Percentiles rank a stretch among this genome's conserved stretches.
phyloP scores from a whole-genome alignment of 2,113 vertebrate genomes.

The Elephantulus edwardii region DNA sequence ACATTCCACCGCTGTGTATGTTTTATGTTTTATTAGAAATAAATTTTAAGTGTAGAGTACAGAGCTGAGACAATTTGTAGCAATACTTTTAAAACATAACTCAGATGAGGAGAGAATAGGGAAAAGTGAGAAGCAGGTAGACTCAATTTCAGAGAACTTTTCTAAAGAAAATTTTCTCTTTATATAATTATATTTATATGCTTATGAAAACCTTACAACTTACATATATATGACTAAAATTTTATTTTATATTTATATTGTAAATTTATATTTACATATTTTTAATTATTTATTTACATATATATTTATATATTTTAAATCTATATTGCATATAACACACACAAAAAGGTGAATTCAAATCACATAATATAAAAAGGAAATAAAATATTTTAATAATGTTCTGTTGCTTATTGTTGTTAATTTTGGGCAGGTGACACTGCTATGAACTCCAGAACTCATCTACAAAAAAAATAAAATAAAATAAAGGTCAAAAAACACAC shows the following conservation, averaged over 20 bases:
- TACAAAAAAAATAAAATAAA: too few species aligned
- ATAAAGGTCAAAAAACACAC: too few species aligned
- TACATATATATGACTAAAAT: neutral
- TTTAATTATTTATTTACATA: neutral
- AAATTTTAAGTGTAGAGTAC: neutral
- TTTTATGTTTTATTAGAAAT: neutral
- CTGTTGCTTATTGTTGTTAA: too few species aligned
- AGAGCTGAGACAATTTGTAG: neutral
- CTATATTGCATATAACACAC: neutral
- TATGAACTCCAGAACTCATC: too few species aligned
- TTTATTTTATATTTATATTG: too few species aligned
- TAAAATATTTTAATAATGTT: neutral
- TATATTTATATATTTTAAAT: neutral
- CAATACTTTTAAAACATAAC: neutral
- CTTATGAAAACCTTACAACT: neutral
- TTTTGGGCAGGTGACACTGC: too few species aligned
- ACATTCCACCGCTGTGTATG: neutral
- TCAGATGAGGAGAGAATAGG: neutral
- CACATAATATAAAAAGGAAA: neutral
- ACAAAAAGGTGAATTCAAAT: conserved; percentile 22
- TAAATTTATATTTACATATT: neutral
- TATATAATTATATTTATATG: neutral
- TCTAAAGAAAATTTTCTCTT: neutral
- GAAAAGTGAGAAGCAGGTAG: neutral
- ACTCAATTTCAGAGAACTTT: neutral